A percentile compares a stretch with the other conserved stretches of the same genome.
Conservation (phyloP, 2,113 vertebrate genomes). For the Lynx canadensis region DNA sequence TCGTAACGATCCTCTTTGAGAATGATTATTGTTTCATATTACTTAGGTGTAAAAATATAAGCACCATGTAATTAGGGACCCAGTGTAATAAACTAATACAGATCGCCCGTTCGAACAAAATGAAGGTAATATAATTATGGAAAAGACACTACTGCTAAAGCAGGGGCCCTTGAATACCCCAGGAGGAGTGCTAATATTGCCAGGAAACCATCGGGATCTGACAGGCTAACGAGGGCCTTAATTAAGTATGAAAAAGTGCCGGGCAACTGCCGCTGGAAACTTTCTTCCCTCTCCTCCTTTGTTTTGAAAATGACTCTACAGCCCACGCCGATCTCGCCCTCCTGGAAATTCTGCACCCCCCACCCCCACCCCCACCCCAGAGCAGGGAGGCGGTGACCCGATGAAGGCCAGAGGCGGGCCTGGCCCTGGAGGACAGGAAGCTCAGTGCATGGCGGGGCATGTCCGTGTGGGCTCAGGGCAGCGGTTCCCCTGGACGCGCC, state of each 20-base stretch:
- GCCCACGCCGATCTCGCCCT: not conserved
- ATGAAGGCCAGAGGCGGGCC: not conserved
- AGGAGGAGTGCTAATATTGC: slow-evolving; percentile 88
- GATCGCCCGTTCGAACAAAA: slow-evolving; percentile 87
- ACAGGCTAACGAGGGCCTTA: slow-evolving; percentile 93
- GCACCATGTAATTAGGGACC: slow-evolving; percentile 89
- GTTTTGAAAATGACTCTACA: slow-evolving; percentile 32
- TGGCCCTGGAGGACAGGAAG: not conserved
- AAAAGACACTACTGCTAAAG: slow-evolving; percentile 88
- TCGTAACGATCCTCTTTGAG: slow-evolving; percentile 86
- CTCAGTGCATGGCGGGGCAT: fast-evolving
- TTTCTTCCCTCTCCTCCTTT: slow-evolving; percentile 73
- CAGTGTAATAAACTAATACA: slow-evolving; percentile 89
- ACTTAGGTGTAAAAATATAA: slow-evolving; percentile 90
- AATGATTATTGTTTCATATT: slow-evolving; percentile 90
- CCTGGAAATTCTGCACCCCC: not conserved
- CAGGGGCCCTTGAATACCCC: slow-evolving; percentile 89
- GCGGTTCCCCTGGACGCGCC: fast-evolving
- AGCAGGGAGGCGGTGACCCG: not conserved
- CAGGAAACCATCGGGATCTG: slow-evolving; percentile 85
- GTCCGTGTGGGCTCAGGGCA: not conserved
- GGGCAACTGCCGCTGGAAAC: slow-evolving; percentile 82
- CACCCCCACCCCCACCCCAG: fast-evolving
- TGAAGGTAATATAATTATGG: slow-evolving; percentile 91
- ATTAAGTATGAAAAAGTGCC: slow-evolving; percentile 92